A percentile compares a stretch with the other conserved stretches of the same genome.
Evolutionary conservation across 2,888 invertebrate genomes (phyloP).

Genomic region (Beris morrisii): DNA sequence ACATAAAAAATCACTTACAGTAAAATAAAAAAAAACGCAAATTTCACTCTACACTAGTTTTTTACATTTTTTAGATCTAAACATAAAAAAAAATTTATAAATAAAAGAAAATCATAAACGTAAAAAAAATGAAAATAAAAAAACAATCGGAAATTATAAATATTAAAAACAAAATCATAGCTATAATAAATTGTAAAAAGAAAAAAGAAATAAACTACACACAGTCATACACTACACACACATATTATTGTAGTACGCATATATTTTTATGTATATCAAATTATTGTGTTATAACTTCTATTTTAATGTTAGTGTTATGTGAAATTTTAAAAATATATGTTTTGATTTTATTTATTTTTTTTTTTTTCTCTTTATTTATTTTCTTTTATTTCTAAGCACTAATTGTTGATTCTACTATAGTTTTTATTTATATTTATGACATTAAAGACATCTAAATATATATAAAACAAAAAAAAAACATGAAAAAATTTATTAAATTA

Average conservation of each 20-base stretch:
- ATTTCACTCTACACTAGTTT: constrained; percentile 20
- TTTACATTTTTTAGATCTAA: constrained; percentile 14
- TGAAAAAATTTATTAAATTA: constrained; percentile 11
- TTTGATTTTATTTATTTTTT: neutral
- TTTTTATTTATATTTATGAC: constrained; percentile 17
- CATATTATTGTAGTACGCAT: no score
- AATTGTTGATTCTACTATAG: constrained; percentile 20
- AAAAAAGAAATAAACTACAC: no score
- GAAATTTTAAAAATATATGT: no score
- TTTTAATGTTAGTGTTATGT: no score
- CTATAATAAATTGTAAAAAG: no score
- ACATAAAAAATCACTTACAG: constrained; percentile 14
- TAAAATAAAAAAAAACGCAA: constrained; percentile 19
- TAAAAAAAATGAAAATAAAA: no score
- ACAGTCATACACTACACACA: no score
- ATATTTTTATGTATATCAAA: no score
- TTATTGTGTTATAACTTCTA: no score
- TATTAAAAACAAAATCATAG: no score
- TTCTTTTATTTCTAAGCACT: constrained; percentile 5
- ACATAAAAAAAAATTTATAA: neutral
- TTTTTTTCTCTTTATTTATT: constrained; percentile 2
- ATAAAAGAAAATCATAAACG: no score
- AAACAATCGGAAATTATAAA: no score
- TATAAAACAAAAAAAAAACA: constrained; percentile 7
- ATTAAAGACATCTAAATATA: constrained; percentile 10